Evolutionary conservation across 2,888 invertebrate species (phyloP), one percentile per base, ranked within the genome.

Genomic region (Axea sp.): DNA sequence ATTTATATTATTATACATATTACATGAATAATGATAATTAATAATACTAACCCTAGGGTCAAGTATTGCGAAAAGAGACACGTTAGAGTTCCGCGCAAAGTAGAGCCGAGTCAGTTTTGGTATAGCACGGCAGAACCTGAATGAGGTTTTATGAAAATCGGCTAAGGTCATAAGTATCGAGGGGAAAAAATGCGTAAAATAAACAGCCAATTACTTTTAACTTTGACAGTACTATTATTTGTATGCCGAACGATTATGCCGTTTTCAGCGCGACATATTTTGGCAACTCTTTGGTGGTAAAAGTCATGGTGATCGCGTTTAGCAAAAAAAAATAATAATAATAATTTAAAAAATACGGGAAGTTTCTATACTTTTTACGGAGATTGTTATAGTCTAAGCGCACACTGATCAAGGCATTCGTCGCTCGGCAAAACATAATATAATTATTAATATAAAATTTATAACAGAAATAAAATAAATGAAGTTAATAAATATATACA

Each of bases 401-500:
- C 86, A 86, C 85, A 86, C 85, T 86, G 86, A 86, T 86, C 82
- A 86, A 86, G 86, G 85, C 86, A 86, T 86, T 85, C 83, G 83
- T 86, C 86, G 86, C 84, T 86, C 86, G 86, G 86, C 86, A 86
- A 85, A 83, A 80, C 84, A 86, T 86, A 86, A 86, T 84, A 86
- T 83, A 86, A 86, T 86, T 86, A 86, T 85, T 86, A 85, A 85
- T 86, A 86, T 86, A 86, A 86, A 86, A 86, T 86, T 86, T 86
- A 86, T 86, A 86, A 86, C 86, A 86, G 83, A 86, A 86, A 85
- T 86, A 85, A 86, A 86, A 86, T 86, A 84, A 86, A 86, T 86
- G 86, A 86, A 86, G 86, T 86, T 86, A 86, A 86, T 85, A 85
- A 86, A 86, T 86, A 86, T 86, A 86, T 86, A 86, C 86, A 86